A percentile compares a stretch with the other conserved stretches of the same genome.
These are phyloP conservation scores for Coryphaenoides rupestris DNA, from an alignment of 2,113 vertebrate genomes.

Conservation along the genomic window DNA sequence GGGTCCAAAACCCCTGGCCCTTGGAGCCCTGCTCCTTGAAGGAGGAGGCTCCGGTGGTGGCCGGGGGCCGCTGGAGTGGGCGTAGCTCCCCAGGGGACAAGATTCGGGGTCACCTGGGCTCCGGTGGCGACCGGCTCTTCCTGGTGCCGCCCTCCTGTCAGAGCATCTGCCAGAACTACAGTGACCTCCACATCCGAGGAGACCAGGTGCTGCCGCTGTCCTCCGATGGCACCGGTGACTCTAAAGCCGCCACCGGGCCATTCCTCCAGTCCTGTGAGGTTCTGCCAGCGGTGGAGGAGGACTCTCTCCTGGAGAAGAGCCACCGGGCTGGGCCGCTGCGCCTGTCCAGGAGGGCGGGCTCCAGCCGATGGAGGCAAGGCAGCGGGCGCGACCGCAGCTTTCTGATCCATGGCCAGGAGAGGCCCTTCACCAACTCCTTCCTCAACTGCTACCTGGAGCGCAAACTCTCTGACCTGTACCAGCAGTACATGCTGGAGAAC, in stretches of 20 bases:
- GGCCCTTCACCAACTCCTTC: conserved; percentile 86
- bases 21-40: no score
- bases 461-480: conserved; percentile 89
- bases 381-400: conserved; percentile 80
- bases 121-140: conserved; percentile 74
- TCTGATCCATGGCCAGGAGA: conserved; percentile 76
- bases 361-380: conserved; percentile 77
- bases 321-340: conserved; percentile 34
- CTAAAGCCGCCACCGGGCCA: conserved; percentile 70
- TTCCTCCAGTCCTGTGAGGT: conserved; percentile 90
- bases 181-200: conserved; percentile 89
- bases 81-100: conserved; percentile 64
- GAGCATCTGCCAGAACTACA: conserved; percentile 94
- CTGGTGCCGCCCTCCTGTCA: conserved; percentile 90
- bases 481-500: conserved; percentile 90
- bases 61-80: conserved; percentile 22
- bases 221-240: conserved; percentile 63
- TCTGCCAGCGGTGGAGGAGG: conserved; percentile 75
- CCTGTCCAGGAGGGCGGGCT: conserved; percentile 60
- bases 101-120: conserved; percentile 55
- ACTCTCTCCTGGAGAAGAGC: conserved; percentile 39
- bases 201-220: conserved; percentile 88
- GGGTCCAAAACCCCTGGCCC: no score
- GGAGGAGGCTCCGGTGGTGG: background rate
- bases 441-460: conserved; percentile 91